Evolutionary conservation across 2,113 vertebrate genomes (phyloP).

Genomic region (Willisornis vidua): DNA sequence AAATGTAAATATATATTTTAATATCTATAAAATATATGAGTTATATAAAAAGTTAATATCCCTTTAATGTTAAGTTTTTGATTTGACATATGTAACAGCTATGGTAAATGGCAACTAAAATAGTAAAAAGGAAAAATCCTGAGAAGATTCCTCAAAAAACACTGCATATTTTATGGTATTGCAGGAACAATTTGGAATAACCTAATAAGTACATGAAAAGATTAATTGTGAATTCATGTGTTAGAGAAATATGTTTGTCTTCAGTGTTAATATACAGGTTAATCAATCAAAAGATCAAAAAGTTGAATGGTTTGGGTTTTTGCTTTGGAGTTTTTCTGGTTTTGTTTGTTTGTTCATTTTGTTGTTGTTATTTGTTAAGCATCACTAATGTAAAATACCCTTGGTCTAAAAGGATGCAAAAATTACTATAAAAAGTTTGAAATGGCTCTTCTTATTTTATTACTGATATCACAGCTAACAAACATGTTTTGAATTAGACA

Average conservation of each 20-base stretch:
- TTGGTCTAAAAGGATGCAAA: background rate
- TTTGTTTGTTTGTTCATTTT: background rate
- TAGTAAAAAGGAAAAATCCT: background rate
- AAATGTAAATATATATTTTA: background rate
- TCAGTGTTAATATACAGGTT: slow-evolving; percentile 8
- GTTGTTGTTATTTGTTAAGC: background rate
- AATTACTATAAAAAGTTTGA: background rate
- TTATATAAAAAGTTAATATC: background rate
- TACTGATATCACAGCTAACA: background rate
- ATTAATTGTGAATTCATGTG: background rate
- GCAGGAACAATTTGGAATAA: background rate
- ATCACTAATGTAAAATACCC: background rate
- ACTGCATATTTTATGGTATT: background rate
- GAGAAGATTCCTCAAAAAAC: background rate
- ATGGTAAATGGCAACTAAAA: background rate
- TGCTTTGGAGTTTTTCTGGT: too few relatives aligned
- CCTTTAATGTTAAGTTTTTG: background rate
- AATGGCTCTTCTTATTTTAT: slow-evolving; percentile 3
- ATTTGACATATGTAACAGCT: background rate
- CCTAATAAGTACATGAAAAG: background rate
- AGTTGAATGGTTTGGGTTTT: background rate
- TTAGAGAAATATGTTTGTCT: slow-evolving; percentile 39
- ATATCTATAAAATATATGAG: background rate
- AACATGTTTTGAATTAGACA: background rate
- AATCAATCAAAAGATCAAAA: slow-evolving; percentile 33